Conservation (phyloP, 2,888 invertebrate genomes). For the Oxyteleia sp. region DNA sequence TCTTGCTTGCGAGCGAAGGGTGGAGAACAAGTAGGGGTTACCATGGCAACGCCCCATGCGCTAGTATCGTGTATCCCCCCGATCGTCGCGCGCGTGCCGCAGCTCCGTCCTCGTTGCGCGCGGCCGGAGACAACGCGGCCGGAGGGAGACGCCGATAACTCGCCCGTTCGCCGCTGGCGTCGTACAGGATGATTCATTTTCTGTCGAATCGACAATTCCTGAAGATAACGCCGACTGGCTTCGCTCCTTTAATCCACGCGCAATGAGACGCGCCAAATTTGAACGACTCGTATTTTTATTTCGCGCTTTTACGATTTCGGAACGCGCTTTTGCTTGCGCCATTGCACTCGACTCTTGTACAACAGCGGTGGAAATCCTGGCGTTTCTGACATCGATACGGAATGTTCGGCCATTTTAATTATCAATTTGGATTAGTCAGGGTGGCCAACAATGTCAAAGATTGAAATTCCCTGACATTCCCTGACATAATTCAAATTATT, state of each 20-base stretch:
- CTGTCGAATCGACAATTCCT: conserved; percentile 76
- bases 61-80: conserved; percentile 78
- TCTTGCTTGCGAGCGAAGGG: conserved; percentile 77
- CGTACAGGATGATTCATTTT: conserved; percentile 81
- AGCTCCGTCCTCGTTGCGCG: conserved; percentile 52
- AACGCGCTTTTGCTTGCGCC: too few relatives aligned
- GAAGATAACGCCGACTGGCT: conserved; percentile 60
- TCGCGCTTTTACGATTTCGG: too few relatives aligned
- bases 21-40: conserved; percentile 81
- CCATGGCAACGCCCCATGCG: conserved; percentile 86
- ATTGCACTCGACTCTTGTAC: too few relatives aligned
- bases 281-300: conserved; percentile 53
- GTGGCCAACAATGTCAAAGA: too few relatives aligned
- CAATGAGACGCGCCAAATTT: conserved; percentile 65
- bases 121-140: conserved; percentile 24
- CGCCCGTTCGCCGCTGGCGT: conserved; percentile 57
- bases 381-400: too few relatives aligned
- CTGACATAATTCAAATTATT: too few relatives aligned
- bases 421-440: too few relatives aligned
- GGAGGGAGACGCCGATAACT: conserved; percentile 42
- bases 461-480: too few relatives aligned
- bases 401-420: too few relatives aligned
- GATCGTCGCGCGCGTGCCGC: conserved; percentile 67
- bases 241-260: conserved; percentile 57
- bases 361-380: too few relatives aligned